These are phyloP conservation scores for Phrynocephalus versicolor DNA, from an alignment of 2,113 vertebrate genomes.

Conservation along the genomic window DNA sequence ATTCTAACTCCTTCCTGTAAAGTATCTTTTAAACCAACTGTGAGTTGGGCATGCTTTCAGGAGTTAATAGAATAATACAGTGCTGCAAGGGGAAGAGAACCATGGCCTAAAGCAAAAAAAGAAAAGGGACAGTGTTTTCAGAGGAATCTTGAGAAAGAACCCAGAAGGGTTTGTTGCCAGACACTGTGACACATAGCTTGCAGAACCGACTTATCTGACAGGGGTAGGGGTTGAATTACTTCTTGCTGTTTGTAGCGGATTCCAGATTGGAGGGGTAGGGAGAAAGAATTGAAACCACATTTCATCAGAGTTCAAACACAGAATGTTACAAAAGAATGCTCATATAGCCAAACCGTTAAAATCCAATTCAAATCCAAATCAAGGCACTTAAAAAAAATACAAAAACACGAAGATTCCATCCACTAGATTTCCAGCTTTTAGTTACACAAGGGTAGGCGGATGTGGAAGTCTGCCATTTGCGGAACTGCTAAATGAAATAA, in stretches of 20 bases:
- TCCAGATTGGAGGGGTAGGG: conserved; percentile 8
- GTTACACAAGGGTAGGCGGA: neutral
- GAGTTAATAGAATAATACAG: neutral
- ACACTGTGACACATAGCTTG: conserved; percentile 22
- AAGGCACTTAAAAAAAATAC: neutral
- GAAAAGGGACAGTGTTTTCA: neutral
- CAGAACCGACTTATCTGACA: conserved; percentile 13
- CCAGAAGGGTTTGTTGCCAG: neutral
- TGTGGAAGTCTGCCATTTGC: neutral
- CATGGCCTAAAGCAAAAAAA: neutral
- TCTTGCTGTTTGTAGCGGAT: neutral
- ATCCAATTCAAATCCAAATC: neutral
- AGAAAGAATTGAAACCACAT: conserved; percentile 27
- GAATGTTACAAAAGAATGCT: neutral
- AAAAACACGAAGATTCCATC: neutral
- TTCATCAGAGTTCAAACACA: conserved; percentile 17
- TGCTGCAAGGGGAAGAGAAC: neutral
- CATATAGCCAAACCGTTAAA: neutral
- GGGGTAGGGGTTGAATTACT: conserved; percentile 7
- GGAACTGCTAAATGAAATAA: neutral
- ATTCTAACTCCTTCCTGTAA: neutral
- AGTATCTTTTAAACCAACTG: neutral
- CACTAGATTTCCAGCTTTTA: neutral
- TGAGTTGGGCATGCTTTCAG: neutral
- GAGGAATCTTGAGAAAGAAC: neutral